A percentile compares a stretch with the other conserved stretches of the same genome.
These are phyloP conservation scores for Elymnias hypermnestra DNA, from an alignment of 1,140 invertebrate species.

Conservation along the genomic window DNA sequence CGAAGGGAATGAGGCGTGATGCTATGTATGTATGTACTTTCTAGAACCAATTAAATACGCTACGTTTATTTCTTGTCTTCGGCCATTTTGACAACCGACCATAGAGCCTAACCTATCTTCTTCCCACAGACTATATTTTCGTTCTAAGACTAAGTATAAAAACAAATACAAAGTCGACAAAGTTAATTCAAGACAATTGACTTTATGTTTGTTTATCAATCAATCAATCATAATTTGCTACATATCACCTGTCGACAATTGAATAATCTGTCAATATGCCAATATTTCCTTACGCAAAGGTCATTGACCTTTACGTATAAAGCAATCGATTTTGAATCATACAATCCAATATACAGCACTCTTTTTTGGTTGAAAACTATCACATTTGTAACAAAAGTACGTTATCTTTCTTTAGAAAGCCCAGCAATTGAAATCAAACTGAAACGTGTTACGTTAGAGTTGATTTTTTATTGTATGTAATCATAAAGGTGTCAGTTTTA, in stretches of 20 bases:
- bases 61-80: no score
- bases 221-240: slow-evolving; percentile 2
- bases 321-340: slow-evolving; percentile 12
- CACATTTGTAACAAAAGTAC: slow-evolving; percentile 10
- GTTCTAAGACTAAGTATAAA: no score
- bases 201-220: not conserved
- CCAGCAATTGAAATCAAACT: not conserved
- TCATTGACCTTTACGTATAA: slow-evolving; percentile 13
- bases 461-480: not conserved
- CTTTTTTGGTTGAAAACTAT: slow-evolving; percentile 2
- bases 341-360: not conserved
- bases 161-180: no score
- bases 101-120: no score
- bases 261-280: slow-evolving; percentile 12
- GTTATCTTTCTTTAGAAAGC: not conserved
- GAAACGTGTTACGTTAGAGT: slow-evolving; percentile 6
- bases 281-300: slow-evolving; percentile 15
- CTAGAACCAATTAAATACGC: no score
- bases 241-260: slow-evolving; percentile 12
- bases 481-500: not conserved
- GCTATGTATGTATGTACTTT: no score
- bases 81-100: no score
- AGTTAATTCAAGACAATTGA: no score
- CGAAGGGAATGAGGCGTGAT: no score
- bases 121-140: no score